Evolutionary conservation across 1,140 invertebrate genomes (phyloP), one percentile per base, ranked within the genome.

Genomic region (Ceratosolen fusciceps): DNA sequence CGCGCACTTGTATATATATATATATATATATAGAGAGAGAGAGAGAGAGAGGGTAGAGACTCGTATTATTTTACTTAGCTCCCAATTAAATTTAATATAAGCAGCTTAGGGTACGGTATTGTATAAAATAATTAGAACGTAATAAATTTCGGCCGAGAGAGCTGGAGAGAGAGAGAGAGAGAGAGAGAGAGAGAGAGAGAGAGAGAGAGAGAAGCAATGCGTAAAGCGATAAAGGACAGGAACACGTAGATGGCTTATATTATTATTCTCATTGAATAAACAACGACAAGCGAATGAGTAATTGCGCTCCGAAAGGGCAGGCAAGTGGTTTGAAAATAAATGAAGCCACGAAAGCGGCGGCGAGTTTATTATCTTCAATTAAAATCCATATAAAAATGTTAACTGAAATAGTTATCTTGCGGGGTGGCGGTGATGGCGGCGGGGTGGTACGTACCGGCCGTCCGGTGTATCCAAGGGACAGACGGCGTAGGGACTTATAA

Each of bases 401-500:
- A 37, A 58, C 65, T 71, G 24, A 65, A 78, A 58, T 71, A 78
- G 14, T 62, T 58, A 0, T 62, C 24, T 47, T 34, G 31, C n/a
- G 24, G 26, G 54, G 60, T 72, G 74, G 77, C 74, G 49, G 68
- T 29, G 62, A 16, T 82, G 68, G n/a, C n/a, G 39, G n/a, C n/a
- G n/a, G n/a, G n/a, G n/a, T n/a, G n/a, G 54, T 58, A 73, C 52
- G 19, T 72, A 31, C 54, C 34, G 54, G 49, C 43, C 47, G 71
- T 79, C 43, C 77, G 81, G 56, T n/a, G n/a, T 62, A 71, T 80
- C 77, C 80, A 80, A 84, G 86, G 84, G 84, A 86, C 85, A 87
- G 86, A 87, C 85, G 86, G 85, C 80, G 81, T 83, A 83, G 85
- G 86, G 86, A 85, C 84, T 84, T 79, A 21, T 37, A 39, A 14